Base-by-base conservation (phyloP, 1,140 invertebrate species). In the Brachionus koreanus region DNA sequence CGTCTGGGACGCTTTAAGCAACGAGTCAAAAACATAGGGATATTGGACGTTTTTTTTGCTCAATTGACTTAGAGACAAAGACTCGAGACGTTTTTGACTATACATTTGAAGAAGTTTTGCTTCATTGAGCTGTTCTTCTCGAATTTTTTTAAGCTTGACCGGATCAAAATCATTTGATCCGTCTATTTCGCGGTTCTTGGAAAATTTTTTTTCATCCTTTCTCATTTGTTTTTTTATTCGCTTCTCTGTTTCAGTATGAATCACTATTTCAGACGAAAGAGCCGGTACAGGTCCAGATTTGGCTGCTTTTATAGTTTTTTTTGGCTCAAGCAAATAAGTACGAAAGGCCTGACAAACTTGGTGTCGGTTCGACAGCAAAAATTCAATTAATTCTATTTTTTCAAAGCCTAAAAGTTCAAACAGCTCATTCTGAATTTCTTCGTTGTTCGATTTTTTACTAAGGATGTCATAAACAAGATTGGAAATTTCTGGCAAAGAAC, bases 181-280 rank as follows among this genome's bases (percentile, higher is more conserved):
- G 91, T 93, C n/a, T 91, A 3, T 12, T 61, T 65, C 19, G 12
- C 39, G 46, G 25, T 81, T 61, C 29, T 43, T 43, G 5, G 88
- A 4, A 91, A 85, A n/a, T 84, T 92, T 93, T 86, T 95, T 97
- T 86, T 96, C 95, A 86, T 96, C 94, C 86, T 95, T 96, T 12
- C 94, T 90, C 7, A 94, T 91, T 87, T 93, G 91, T 87, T 97
- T 97, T 35, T 91, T 89, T 33, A 95, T 85, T 77, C 91, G 87
- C 85, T 93, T 94, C 86, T 98, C 95, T 85, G 93, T 91, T 86
- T 93, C 93, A 4, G 94, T 94, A 86, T 89, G 83, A 5, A 86
- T 84, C 82, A 77, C 61, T 63, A 83, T 82, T 25, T 23, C 23
- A 61, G 67, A 85, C 52, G 16, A 19, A 10, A 65, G 12, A 23